Conservation (phyloP, 2,113 vertebrate species). For the Coracopsis vasa region DNA sequence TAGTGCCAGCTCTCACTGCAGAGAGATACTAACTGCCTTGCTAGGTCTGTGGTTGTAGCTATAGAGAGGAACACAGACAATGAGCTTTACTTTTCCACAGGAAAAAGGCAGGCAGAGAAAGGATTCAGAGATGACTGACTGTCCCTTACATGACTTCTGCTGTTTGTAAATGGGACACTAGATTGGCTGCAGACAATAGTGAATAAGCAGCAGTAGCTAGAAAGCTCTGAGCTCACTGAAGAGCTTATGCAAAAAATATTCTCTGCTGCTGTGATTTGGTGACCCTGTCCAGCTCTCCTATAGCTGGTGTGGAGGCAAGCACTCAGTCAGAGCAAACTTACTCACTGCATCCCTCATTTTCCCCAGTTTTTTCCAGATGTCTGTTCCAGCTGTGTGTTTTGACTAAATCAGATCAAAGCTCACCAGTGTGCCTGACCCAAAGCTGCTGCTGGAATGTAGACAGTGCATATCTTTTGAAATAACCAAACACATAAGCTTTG, state of each 20-base stretch:
- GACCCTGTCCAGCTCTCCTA: not conserved
- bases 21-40: not conserved
- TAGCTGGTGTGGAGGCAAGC: not conserved
- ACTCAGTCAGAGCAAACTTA: not conserved
- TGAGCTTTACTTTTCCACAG: not conserved
- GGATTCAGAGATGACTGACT: not conserved
- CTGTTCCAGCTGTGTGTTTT: not conserved
- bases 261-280: not conserved
- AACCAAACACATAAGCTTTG: not conserved
- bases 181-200: not conserved
- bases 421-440: not conserved
- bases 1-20: not conserved
- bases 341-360: not conserved
- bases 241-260: not conserved
- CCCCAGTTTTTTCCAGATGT: not conserved
- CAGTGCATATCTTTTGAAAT: not conserved
- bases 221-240: not conserved
- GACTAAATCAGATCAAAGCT: not conserved
- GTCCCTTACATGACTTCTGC: fast-evolving
- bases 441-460: not conserved
- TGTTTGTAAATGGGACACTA: not conserved
- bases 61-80: fast-evolving
- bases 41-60: not conserved
- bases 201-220: not conserved
- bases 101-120: not conserved